phyloP scores from a whole-genome alignment of 2,113 vertebrate genomes.

The Saccopteryx bilineata region DNA sequence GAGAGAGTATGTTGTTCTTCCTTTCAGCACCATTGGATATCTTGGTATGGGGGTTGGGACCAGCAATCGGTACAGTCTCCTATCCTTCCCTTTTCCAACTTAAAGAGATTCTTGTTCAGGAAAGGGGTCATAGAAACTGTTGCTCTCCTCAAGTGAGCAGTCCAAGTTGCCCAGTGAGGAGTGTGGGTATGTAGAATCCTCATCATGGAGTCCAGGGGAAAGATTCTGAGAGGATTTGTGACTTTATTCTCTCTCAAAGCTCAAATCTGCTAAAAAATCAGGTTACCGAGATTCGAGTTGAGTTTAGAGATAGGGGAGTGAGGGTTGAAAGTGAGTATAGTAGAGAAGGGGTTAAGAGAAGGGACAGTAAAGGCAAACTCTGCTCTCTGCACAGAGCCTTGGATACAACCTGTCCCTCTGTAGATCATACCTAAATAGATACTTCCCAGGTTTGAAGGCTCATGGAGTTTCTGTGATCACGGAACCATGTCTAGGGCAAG shows the following conservation, averaged over 20 bases:
- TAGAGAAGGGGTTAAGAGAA: not conserved
- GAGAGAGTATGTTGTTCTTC: not conserved
- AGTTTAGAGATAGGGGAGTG: not conserved
- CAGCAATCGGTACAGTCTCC: not conserved
- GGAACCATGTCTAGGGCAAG: slow-evolving; percentile 11
- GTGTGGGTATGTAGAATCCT: not conserved
- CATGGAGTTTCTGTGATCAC: not conserved
- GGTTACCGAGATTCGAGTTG: slow-evolving; percentile 12
- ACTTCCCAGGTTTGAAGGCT: not conserved
- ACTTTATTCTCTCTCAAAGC: not conserved
- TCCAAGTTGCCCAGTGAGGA: not conserved
- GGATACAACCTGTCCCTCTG: not conserved
- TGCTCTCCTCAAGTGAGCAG: not conserved
- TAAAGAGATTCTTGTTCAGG: slow-evolving; percentile 24
- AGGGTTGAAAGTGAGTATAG: not conserved
- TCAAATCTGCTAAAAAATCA: not conserved
- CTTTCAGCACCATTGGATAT: not conserved
- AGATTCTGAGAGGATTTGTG: not conserved
- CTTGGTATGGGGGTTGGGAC: not conserved
- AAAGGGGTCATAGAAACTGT: not conserved
- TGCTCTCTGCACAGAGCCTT: not conserved
- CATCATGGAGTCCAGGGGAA: not conserved
- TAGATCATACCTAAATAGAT: not conserved
- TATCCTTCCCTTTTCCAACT: slow-evolving; percentile 4
- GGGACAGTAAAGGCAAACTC: not conserved